Conservation (phyloP, 2,888 invertebrate species). For the Pollenia angustigena region DNA sequence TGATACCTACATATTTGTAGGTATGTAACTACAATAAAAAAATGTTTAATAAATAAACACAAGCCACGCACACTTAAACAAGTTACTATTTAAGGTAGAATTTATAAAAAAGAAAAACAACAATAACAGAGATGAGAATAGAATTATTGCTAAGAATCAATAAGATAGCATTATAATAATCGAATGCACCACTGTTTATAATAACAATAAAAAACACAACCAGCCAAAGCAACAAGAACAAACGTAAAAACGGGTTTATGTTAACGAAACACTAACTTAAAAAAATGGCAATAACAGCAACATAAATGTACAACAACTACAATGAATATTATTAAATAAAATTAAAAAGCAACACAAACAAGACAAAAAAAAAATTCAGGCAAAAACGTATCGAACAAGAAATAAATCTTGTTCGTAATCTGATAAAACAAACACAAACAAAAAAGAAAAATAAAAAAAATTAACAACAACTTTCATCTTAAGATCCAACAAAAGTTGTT, state of each 20-base stretch:
- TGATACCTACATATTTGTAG: slow-evolving; percentile 13
- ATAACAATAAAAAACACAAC: slow-evolving; percentile 23
- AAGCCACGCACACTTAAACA: not conserved
- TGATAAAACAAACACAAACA: slow-evolving; percentile 73
- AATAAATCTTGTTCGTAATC: slow-evolving; percentile 76
- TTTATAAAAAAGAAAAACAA: not conserved
- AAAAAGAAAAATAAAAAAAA: slow-evolving; percentile 32
- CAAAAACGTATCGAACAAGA: slow-evolving; percentile 68
- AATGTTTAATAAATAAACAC: not conserved
- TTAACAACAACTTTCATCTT: slow-evolving; percentile 30
- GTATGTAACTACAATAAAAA: slow-evolving; percentile 22
- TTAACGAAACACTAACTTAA: not conserved
- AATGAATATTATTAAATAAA: slow-evolving; percentile 39
- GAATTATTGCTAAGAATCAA: slow-evolving; percentile 44
- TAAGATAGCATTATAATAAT: slow-evolving; percentile 27
- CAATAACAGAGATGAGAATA: slow-evolving; percentile 29
- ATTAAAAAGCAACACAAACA: slow-evolving; percentile 21
- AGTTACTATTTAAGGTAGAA: slow-evolving; percentile 1
- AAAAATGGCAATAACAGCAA: slow-evolving; percentile 32
- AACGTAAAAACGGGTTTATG: slow-evolving; percentile 59
- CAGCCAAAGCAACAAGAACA: slow-evolving; percentile 31
- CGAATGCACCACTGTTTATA: slow-evolving; percentile 38
- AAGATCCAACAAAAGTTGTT: slow-evolving; percentile 46
- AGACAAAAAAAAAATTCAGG: slow-evolving; percentile 39
- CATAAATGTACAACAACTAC: slow-evolving; percentile 44